These are phyloP conservation scores for Epirrhoe tristata DNA, from an alignment of 2,888 invertebrate species.

Conservation along the genomic window DNA sequence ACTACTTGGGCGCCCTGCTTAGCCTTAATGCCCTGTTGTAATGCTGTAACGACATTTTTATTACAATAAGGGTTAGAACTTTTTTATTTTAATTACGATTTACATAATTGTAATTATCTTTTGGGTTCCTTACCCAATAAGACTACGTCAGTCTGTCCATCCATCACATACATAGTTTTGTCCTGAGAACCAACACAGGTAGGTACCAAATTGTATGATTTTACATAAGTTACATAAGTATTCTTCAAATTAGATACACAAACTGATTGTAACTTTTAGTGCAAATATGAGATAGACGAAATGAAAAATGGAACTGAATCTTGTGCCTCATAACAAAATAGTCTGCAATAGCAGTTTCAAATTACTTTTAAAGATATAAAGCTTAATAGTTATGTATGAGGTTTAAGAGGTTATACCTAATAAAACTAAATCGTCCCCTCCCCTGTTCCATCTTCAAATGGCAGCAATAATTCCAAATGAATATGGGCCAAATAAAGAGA, in stretches of 20 bases:
- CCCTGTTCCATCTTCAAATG: slow-evolving; percentile 21
- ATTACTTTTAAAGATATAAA: slow-evolving; percentile 1
- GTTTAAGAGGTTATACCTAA: background rate
- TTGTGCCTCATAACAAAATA: background rate
- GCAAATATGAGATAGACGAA: background rate
- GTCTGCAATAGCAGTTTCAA: background rate
- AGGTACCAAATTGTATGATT: too few species aligned
- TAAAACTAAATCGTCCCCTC: slow-evolving; percentile 21
- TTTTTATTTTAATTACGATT: slow-evolving; percentile 9
- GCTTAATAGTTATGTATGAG: slow-evolving; percentile 10
- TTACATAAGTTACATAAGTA: too few species aligned
- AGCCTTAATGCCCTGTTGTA: slow-evolving; percentile 32
- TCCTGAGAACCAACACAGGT: too few species aligned
- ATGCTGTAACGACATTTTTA: slow-evolving; percentile 36
- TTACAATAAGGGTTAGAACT: slow-evolving; percentile 24
- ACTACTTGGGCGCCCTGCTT: slow-evolving; percentile 43
- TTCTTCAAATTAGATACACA: too few species aligned
- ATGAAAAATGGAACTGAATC: background rate
- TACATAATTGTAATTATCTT: background rate
- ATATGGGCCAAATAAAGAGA: slow-evolving; percentile 30
- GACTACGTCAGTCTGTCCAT: too few species aligned
- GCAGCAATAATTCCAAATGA: slow-evolving; percentile 25
- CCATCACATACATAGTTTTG: too few species aligned
- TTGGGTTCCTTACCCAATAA: background rate
- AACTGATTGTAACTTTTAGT: background rate